Evolutionary conservation across 2,888 invertebrate species (phyloP), one percentile per base, ranked within the genome.

Genomic region (Platerodrilus igneus): DNA sequence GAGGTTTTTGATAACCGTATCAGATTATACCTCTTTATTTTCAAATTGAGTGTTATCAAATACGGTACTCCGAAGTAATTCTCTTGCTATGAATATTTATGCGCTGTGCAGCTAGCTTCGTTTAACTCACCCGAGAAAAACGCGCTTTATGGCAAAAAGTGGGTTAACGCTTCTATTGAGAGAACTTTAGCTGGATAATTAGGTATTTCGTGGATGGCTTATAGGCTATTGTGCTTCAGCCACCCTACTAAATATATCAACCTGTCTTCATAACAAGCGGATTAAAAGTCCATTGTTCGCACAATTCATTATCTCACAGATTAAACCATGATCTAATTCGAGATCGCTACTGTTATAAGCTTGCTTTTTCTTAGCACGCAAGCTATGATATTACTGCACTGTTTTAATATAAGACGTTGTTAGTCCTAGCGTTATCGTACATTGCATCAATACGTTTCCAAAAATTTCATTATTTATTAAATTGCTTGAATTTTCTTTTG

Each of bases 191-290:
- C 20, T 22, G 32, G 33, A 37, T 42, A 42, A 42, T 42, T 42
- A 38, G 33, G 33, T 37, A 38, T 42, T 42, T 38, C 41, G 35
- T 26, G 37, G 41, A 36, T 37, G 41, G 32, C 36, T 36, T 41
- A 35, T 17, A 27, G 35, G 27, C 35, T 30, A 36, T 41, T 41
- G 41, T 41, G 36, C 23, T n/a, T 9, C 27, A 11, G 18, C 32
- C 19, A 19, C 39, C 18, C 30, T 13, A 20, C 21, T 32, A 22
- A 21, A n/a, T n/a, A 32, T 16, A 16, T 15, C 31, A 15, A 22
- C 31, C 8, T 9, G 21, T 22, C 19, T 22, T 32, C 16, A 19
- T 22, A 32, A 22, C 31, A 16, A 21, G 6, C 21, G 13, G 29
- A 9, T 32, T 22, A 32, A 32, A 29, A 32, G 31, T 22, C 18